Evolutionary conservation across 2,797 vertebrate species (phyloP).

Genomic region (Leptodactylus fallax): DNA sequence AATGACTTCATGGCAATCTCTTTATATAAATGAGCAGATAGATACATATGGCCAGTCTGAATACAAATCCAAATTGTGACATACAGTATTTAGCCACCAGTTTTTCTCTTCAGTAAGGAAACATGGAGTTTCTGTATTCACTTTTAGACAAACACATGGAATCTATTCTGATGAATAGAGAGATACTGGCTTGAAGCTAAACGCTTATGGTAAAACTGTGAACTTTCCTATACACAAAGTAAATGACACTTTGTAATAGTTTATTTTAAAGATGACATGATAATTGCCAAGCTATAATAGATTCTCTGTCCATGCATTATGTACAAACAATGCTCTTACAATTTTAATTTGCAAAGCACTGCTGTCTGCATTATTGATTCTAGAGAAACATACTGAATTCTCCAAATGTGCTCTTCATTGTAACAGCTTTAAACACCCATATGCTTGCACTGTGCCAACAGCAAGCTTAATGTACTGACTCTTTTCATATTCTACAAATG

Average conservation of each 20-base stretch:
- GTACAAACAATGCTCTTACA: not conserved
- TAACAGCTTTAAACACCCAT: conserved; percentile 3
- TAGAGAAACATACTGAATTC: not conserved
- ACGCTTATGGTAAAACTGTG: not conserved
- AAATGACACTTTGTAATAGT: not conserved
- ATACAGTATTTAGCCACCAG: too few relatives aligned
- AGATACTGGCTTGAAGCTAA: not conserved
- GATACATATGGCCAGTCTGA: too few relatives aligned
- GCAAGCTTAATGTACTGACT: not conserved
- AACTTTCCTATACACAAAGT: not conserved
- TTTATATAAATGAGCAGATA: too few relatives aligned
- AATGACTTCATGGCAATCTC: too few relatives aligned
- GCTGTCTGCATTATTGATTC: not conserved
- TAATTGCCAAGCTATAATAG: not conserved
- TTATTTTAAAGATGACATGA: not conserved
- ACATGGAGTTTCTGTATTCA: not conserved
- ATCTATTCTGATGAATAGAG: not conserved
- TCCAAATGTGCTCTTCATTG: not conserved
- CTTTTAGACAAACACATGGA: not conserved
- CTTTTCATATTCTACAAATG: not conserved
- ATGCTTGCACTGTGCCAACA: not conserved
- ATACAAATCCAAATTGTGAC: too few relatives aligned
- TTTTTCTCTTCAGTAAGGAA: not conserved
- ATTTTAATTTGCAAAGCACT: not conserved
- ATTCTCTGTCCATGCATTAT: not conserved